Conservation (phyloP, 2,888 invertebrate genomes). For the Morpho deidamia region DNA sequence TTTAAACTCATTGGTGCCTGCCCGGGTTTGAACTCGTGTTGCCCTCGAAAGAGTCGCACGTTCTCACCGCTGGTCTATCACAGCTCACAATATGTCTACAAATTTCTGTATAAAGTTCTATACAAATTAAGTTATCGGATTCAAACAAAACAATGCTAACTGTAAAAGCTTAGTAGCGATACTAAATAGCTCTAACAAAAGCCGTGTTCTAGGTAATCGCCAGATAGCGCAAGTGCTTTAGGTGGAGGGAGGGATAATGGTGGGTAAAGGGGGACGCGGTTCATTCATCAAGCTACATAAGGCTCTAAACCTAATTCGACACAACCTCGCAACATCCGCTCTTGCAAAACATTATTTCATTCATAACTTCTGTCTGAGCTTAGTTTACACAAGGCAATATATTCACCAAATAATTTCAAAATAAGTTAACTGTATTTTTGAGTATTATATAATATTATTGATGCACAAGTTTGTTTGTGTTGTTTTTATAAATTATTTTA, state of each 20-base stretch:
- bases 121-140: background rate
- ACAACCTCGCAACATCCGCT: slow-evolving; percentile 77
- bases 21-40: no score
- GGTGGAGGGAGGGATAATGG: background rate
- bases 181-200: slow-evolving; percentile 15
- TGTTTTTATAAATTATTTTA: no score
- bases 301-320: slow-evolving; percentile 78
- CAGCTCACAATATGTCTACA: background rate
- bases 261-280: slow-evolving; percentile 35
- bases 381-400: slow-evolving; percentile 40
- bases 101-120: background rate
- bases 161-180: slow-evolving; percentile 10
- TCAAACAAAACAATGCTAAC: slow-evolving; percentile 15
- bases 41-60: no score
- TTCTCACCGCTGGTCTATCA: no score
- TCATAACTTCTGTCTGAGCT: slow-evolving; percentile 64
- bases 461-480: no score
- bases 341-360: slow-evolving; percentile 78
- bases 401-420: no score
- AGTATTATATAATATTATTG: no score
- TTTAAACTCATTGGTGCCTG: no score
- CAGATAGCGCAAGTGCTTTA: slow-evolving; percentile 9
- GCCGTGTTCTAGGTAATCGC: slow-evolving; percentile 19
- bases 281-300: slow-evolving; percentile 77
- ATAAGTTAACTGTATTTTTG: no score